phyloP scores from a whole-genome alignment of 2,113 vertebrate species.

The Zosterops pallidus region DNA sequence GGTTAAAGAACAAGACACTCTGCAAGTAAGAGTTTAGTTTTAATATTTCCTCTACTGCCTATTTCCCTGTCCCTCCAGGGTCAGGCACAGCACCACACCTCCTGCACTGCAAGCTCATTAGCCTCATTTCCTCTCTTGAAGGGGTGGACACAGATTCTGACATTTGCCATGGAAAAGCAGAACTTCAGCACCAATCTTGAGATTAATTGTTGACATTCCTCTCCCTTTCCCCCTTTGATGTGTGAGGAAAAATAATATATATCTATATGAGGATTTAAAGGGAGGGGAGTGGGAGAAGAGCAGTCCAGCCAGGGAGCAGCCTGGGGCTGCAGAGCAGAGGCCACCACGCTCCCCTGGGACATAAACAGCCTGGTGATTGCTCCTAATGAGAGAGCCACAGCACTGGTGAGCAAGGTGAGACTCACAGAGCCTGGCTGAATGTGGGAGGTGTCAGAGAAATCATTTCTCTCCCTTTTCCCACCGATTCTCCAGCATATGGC shows the following conservation, averaged over 20 bases:
- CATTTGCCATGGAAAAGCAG: background rate
- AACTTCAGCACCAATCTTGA: background rate
- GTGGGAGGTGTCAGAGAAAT: background rate
- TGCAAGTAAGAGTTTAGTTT: background rate
- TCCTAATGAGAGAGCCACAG: slow-evolving; percentile 11
- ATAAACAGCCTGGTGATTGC: background rate
- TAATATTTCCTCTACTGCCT: background rate
- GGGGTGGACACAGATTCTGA: background rate
- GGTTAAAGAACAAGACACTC: background rate
- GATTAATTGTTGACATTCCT: background rate
- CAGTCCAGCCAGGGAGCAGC: background rate
- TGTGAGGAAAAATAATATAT: background rate
- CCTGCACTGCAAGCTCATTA: background rate
- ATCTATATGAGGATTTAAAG: background rate
- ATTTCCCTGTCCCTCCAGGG: background rate
- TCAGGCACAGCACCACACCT: background rate
- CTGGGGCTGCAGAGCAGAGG: background rate
- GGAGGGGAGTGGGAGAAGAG: background rate
- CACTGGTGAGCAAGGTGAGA: background rate
- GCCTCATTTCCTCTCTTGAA: background rate
- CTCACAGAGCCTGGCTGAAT: background rate
- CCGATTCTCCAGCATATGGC: background rate
- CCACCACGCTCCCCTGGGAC: background rate
- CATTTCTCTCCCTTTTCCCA: background rate
- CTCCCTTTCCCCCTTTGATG: background rate